Evolutionary conservation across 2,888 invertebrate species (phyloP).

Genomic region (Emmelina monodactyla): DNA sequence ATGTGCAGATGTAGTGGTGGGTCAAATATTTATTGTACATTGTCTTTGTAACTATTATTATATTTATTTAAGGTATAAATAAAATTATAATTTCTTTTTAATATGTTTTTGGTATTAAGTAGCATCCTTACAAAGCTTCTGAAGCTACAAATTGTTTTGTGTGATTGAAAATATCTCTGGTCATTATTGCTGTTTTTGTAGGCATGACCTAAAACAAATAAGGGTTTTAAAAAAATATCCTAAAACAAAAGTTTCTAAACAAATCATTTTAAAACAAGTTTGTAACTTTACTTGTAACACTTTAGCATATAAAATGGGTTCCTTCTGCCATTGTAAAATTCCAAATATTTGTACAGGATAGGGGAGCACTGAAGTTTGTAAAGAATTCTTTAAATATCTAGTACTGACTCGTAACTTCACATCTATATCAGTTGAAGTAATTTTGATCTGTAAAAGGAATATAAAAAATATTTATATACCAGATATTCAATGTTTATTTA

Average conservation of each 20-base stretch:
- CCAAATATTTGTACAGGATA: conserved; percentile 48
- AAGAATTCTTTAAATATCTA: conserved; percentile 24
- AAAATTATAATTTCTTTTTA: neutral
- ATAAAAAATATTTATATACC: neutral
- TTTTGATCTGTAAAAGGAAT: neutral
- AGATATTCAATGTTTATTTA: neutral
- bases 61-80: conserved; percentile 1
- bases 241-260: no score
- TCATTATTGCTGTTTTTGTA: no score
- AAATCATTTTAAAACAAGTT: conserved; percentile 1
- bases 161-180: no score
- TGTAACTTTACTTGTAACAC: conserved; percentile 33
- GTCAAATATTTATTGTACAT: no score
- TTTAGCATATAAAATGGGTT: conserved; percentile 37
- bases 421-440: conserved; percentile 25
- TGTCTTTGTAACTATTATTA: neutral
- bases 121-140: no score
- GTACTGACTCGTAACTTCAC: conserved; percentile 15
- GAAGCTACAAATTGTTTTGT: no score
- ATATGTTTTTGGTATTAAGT: neutral
- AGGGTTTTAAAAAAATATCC: no score
- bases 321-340: conserved; percentile 32
- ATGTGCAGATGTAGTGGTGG: no score
- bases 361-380: conserved; percentile 28
- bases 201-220: no score